phyloP scores from a whole-genome alignment of 2,888 invertebrate species.

The Cephus pygmeus region DNA sequence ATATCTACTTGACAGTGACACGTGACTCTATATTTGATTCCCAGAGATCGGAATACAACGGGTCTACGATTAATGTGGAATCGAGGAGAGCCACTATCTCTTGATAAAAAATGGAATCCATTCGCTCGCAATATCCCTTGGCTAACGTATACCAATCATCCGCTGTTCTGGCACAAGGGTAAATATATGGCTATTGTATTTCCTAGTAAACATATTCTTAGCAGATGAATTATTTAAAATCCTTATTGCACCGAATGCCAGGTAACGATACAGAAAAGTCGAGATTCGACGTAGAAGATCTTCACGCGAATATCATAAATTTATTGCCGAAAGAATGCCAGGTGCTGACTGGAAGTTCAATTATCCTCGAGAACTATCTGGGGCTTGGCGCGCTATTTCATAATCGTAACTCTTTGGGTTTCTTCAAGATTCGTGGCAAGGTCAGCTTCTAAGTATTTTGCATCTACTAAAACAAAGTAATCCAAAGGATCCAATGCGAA shows the following conservation, averaged over 20 bases:
- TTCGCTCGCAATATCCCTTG: constrained; percentile 83
- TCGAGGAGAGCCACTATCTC: constrained; percentile 75
- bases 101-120: constrained; percentile 86
- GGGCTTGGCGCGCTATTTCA: constrained; percentile 83
- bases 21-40: neutral
- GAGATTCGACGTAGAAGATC: constrained; percentile 53
- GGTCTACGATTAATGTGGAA: constrained; percentile 86
- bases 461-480: neutral
- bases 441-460: constrained; percentile 76
- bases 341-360: constrained; percentile 73
- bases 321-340: constrained; percentile 66
- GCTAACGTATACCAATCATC: constrained; percentile 84
- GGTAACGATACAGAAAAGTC: constrained; percentile 49
- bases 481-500: neutral
- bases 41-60: constrained; percentile 77
- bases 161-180: constrained; percentile 81
- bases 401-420: constrained; percentile 85
- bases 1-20: neutral
- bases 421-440: constrained; percentile 87
- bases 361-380: constrained; percentile 83
- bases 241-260: constrained; percentile 11
- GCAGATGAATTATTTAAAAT: neutral
- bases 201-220: neutral
- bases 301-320: constrained; percentile 46
- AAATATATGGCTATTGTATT: constrained; percentile 27